Evolutionary conservation across 1,140 invertebrate genomes (phyloP), one percentile per base, ranked within the genome.

Genomic region (Branchinecta lynchi): DNA sequence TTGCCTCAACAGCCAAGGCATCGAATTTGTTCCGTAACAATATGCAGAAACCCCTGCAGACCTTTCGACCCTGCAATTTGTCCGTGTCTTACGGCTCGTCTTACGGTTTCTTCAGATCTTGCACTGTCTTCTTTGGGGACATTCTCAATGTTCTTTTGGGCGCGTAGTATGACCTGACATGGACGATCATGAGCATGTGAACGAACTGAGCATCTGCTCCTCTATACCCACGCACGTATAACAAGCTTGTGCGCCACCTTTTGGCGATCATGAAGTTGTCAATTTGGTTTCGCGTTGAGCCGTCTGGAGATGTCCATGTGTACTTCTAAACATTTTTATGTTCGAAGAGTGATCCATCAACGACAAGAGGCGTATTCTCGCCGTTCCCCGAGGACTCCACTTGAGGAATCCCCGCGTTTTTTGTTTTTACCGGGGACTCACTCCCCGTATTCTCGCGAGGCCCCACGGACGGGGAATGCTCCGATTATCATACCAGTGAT

Each of bases 201-300:
- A 9, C 46, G 9, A n/a, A 51, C 46, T 51, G 46, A n/a, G 46
- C 46, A n/a, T 51, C 46, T 51, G 46, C 46, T 51, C 46, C 46
- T 51, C 46, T 51, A 51, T 51, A 51, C 46, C 46, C 46, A 51
- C 46, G 46, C 46, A 51, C 46, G 46, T 51, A 9, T 51, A 51
- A 51, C 9, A n/a, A n/a, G 46, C 9, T 51, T 51, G 46, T 51
- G n/a, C 46, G 46, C 46, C 46, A 51, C 46, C 46, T 9, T 51
- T n/a, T 51, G 46, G 46, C 46, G 46, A 51, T 51, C 46, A 51
- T 9, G 46, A 51, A 51, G n/a, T 51, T 9, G 46, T 51, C 46
- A 51, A 51, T 51, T n/a, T 51, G 46, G 46, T 51, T 51, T 51
- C 46, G 46, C n/a, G 46, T 51, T 51, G 46, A 51, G n/a, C 46